Conservation (phyloP, 1,140 invertebrate genomes). For the Plectrocnemia conspersa region DNA sequence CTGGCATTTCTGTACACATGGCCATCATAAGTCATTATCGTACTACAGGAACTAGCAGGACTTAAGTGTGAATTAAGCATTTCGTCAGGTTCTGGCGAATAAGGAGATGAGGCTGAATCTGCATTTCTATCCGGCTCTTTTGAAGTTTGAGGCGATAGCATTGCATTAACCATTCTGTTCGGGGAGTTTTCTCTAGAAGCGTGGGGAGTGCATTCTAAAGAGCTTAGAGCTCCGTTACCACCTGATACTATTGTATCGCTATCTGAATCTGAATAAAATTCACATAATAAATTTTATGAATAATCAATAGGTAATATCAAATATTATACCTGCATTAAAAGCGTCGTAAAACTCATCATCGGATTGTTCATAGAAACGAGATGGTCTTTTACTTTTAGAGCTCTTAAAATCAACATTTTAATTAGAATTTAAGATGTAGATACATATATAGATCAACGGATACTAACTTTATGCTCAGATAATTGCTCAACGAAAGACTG, state of each 20-base stretch:
- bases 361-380: slow-evolving; percentile 58
- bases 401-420: slow-evolving; percentile 38
- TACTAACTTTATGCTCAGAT: slow-evolving; percentile 39
- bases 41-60: slow-evolving; percentile 48
- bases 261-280: slow-evolving; percentile 27
- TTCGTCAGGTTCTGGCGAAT: slow-evolving; percentile 36
- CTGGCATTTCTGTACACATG: slow-evolving; percentile 39
- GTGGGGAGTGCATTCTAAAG: slow-evolving; percentile 31
- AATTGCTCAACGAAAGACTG: slow-evolving; percentile 55
- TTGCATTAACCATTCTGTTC: not conserved
- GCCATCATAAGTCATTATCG: slow-evolving; percentile 46
- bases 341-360: slow-evolving; percentile 67
- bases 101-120: slow-evolving; percentile 20
- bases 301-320: too few species aligned
- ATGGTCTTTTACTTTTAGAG: slow-evolving; percentile 45
- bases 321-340: slow-evolving; percentile 45
- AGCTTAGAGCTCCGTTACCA: slow-evolving; percentile 39
- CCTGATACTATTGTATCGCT: slow-evolving; percentile 52
- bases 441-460: not conserved
- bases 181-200: slow-evolving; percentile 28
- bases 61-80: slow-evolving; percentile 40
- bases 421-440: slow-evolving; percentile 1
- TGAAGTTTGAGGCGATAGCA: slow-evolving; percentile 35
- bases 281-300: slow-evolving; percentile 2
- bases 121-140: slow-evolving; percentile 40